phyloP scores from a whole-genome alignment of 2,797 vertebrate species.

The Corythornis leucogaster region DNA sequence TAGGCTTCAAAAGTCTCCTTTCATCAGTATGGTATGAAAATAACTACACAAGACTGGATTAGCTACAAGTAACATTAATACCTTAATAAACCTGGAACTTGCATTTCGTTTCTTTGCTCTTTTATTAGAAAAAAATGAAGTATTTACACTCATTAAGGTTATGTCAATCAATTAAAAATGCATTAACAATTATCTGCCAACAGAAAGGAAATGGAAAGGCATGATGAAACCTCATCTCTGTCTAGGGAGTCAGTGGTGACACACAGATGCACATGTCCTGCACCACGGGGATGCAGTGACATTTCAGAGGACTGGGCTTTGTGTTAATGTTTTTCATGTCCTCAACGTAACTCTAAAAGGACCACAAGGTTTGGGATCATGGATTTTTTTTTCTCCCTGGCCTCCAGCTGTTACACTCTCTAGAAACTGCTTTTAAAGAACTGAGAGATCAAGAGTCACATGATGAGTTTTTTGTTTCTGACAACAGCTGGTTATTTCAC shows the following conservation, averaged over 20 bases:
- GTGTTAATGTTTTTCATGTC: neutral
- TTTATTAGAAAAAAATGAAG: neutral
- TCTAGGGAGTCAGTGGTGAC: neutral
- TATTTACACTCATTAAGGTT: neutral
- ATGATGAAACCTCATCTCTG: neutral
- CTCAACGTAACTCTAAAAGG: neutral
- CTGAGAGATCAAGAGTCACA: neutral
- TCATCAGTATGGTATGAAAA: neutral
- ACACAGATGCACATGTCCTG: neutral
- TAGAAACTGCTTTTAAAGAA: neutral
- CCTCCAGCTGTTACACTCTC: neutral
- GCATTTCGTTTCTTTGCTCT: neutral
- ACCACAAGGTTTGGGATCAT: neutral
- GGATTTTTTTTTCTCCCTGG: neutral
- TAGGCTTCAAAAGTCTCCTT: neutral
- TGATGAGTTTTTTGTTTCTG: neutral
- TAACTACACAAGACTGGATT: neutral
- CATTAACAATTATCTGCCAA: neutral
- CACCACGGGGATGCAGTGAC: fast-evolving
- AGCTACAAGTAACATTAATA: neutral
- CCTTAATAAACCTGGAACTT: neutral
- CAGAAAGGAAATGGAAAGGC: neutral
- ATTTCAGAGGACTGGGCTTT: neutral
- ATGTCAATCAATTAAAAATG: neutral
- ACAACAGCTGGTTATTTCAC: neutral